Evolutionary conservation across 1,140 invertebrate genomes (phyloP).

Genomic region (Sinonovacula constricta): DNA sequence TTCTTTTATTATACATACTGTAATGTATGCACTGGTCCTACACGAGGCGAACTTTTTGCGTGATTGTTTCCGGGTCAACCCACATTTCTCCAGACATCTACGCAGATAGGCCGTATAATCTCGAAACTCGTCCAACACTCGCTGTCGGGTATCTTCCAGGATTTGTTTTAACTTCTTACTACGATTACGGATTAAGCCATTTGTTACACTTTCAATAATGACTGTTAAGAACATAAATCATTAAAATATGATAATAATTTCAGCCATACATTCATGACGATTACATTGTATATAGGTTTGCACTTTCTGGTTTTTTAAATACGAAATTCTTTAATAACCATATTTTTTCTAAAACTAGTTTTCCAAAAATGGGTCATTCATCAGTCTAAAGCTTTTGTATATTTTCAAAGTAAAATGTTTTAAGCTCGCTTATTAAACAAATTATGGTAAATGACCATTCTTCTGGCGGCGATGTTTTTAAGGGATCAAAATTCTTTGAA

Average conservation of each 20-base stretch:
- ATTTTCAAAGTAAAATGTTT: too few species aligned
- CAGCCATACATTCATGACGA: background rate
- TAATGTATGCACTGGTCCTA: conserved; percentile 3
- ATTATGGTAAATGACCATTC: too few species aligned
- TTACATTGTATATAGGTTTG: too few species aligned
- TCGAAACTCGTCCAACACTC: conserved; percentile 6
- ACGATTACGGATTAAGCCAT: background rate
- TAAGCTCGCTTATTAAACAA: too few species aligned
- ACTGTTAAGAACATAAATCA: background rate
- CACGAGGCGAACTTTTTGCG: background rate
- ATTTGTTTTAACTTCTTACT: conserved; percentile 32
- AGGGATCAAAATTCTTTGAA: too few species aligned
- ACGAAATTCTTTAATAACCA: too few species aligned
- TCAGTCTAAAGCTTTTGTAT: background rate
- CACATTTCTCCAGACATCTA: background rate
- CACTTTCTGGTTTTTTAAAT: too few species aligned
- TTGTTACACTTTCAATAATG: background rate
- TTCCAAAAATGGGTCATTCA: background rate
- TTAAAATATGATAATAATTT: background rate
- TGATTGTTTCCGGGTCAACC: background rate
- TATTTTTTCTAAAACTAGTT: background rate
- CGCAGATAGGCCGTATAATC: background rate
- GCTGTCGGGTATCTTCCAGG: conserved; percentile 5
- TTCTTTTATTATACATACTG: too few species aligned
- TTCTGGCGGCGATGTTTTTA: too few species aligned